These are phyloP conservation scores for Tragelaphus scriptus DNA, from an alignment of 2,113 vertebrate genomes.

Conservation along the genomic window DNA sequence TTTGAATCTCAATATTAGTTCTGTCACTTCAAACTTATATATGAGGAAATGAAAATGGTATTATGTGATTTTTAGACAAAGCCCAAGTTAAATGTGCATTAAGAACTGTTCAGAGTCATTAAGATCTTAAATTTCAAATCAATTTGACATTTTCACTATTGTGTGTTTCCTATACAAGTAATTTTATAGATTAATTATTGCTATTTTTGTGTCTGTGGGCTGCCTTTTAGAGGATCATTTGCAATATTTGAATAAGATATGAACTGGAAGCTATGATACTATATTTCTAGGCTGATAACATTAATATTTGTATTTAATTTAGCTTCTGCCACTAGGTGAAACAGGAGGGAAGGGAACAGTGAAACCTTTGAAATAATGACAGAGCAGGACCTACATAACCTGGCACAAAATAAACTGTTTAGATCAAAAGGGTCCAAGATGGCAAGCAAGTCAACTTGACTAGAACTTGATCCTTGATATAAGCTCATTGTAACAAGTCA, in stretches of 20 bases:
- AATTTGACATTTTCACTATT: neutral
- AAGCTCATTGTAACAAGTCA: neutral
- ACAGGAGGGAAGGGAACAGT: neutral
- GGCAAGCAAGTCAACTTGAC: neutral
- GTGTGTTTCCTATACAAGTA: neutral
- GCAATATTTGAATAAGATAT: neutral
- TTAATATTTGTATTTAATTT: conserved; percentile 54
- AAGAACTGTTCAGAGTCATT: neutral
- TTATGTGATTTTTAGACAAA: neutral
- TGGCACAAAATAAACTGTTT: neutral
- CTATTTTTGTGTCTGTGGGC: neutral
- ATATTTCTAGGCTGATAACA: neutral
- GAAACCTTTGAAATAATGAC: neutral
- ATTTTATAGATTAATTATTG: neutral
- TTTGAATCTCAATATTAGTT: neutral
- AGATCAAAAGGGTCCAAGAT: neutral
- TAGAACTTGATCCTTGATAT: neutral
- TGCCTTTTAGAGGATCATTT: neutral
- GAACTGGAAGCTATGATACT: neutral
- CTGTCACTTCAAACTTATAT: neutral
- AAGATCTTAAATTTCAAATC: neutral
- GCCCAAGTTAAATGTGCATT: neutral
- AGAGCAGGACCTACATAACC: neutral
- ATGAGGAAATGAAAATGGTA: neutral
- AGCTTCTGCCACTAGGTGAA: neutral